phyloP scores from a whole-genome alignment of 2,113 vertebrate genomes.

The Eubucco bourcierii region DNA sequence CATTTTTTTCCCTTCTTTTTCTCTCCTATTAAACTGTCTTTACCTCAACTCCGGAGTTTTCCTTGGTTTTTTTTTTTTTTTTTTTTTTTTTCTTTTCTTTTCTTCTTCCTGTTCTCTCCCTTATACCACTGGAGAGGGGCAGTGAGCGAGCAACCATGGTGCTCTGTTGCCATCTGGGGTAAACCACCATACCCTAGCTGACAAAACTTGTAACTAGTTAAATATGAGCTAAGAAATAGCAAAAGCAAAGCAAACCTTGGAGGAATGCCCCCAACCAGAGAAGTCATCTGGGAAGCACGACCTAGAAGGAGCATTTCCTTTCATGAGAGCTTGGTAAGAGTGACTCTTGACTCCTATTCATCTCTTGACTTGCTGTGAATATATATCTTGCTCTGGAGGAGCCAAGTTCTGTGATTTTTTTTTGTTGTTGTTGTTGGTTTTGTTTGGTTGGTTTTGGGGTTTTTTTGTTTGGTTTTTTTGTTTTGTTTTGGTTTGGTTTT shows the following conservation, averaged over 20 bases:
- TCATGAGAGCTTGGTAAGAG: neutral
- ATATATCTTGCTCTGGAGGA: neutral
- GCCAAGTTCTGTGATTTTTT: neutral
- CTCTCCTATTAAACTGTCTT: neutral
- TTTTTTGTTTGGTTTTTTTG: too few species aligned
- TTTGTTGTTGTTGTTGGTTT: too few species aligned
- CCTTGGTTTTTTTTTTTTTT: too few species aligned
- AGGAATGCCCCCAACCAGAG: neutral
- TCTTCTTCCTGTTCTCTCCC: neutral
- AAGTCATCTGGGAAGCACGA: neutral
- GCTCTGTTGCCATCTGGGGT: neutral
- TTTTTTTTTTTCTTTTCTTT: too few species aligned
- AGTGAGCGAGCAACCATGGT: neutral
- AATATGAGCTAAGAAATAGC: neutral
- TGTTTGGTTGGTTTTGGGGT: too few species aligned
- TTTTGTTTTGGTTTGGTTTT: neutral
- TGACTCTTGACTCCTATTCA: neutral
- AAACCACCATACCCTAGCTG: neutral
- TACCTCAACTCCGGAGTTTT: neutral
- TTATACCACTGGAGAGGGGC: neutral
- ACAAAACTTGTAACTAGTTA: slow-evolving; percentile 54
- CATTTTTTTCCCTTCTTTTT: neutral
- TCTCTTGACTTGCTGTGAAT: neutral
- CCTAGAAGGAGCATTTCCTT: neutral
- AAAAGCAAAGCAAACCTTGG: neutral